Conservation (phyloP, 2,888 invertebrate species). For the Stenolophus ochropezus region DNA sequence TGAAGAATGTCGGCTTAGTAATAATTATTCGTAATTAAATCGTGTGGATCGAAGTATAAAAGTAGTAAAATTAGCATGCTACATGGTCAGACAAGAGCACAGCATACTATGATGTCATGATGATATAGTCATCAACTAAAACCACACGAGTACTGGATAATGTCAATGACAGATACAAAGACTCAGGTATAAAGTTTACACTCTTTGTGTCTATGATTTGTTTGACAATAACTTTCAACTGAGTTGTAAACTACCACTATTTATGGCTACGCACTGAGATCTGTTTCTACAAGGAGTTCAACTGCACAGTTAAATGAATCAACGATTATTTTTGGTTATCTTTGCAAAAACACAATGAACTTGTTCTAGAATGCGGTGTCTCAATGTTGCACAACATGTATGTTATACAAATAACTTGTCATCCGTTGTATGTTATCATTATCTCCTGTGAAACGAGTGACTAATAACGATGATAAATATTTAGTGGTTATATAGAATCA, state of each 20-base stretch:
- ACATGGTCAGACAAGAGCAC: not conserved
- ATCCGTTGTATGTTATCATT: not conserved
- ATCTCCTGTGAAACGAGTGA: not conserved
- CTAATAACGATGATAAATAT: not conserved
- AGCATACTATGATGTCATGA: not conserved
- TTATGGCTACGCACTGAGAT: too few species aligned
- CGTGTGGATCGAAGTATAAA: not conserved
- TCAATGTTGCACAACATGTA: not conserved
- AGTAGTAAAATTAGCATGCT: not conserved
- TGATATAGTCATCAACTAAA: not conserved
- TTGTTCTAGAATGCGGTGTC: not conserved
- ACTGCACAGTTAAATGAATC: too few species aligned
- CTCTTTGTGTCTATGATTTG: not conserved
- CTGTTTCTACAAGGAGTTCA: too few species aligned
- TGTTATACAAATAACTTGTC: not conserved
- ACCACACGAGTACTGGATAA: not conserved
- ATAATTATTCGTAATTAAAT: not conserved
- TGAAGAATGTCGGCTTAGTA: too few species aligned
- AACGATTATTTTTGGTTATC: not conserved
- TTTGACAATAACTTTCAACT: not conserved
- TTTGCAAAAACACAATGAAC: not conserved
- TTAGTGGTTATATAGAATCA: not conserved
- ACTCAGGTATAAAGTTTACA: not conserved
- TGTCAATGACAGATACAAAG: not conserved
- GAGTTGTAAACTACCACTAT: not conserved